These are phyloP conservation scores for Xanthorhoe spadicearia DNA, from an alignment of 2,888 invertebrate species.

Conservation along the genomic window DNA sequence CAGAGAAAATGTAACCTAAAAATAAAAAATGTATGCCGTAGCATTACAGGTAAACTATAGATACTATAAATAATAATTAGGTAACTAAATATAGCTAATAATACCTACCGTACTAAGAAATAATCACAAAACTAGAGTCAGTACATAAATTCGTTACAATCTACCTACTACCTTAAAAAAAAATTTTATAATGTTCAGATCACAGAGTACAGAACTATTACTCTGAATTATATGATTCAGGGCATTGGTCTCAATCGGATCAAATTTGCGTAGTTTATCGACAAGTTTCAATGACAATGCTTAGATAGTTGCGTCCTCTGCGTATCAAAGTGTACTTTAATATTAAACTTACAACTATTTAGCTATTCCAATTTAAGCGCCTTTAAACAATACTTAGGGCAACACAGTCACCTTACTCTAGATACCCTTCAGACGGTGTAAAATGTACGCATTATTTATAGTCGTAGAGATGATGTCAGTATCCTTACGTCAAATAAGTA, in stretches of 20 bases:
- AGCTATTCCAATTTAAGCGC: slow-evolving; percentile 6
- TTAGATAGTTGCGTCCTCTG: neutral
- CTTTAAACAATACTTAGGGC: slow-evolving; percentile 10
- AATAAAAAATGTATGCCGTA: too few relatives aligned
- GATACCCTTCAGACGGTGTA: slow-evolving; percentile 20
- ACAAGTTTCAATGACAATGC: neutral
- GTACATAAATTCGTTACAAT: too few relatives aligned
- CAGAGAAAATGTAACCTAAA: too few relatives aligned
- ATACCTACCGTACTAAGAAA: too few relatives aligned
- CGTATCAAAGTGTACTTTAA: slow-evolving; percentile 1
- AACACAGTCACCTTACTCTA: slow-evolving; percentile 19
- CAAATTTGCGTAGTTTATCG: neutral
- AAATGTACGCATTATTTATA: slow-evolving; percentile 14
- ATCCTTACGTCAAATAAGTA: neutral
- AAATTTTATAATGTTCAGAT: neutral
- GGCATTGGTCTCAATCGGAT: neutral
- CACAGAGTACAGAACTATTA: neutral
- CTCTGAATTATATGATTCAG: neutral
- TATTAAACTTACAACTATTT: slow-evolving; percentile 6
- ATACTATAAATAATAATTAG: too few relatives aligned
- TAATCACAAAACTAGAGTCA: too few relatives aligned
- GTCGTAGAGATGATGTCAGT: neutral
- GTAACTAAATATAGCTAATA: too few relatives aligned
- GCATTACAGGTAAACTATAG: too few relatives aligned
- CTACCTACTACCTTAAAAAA: neutral